Base-by-base conservation (phyloP, 2,888 invertebrate species). In the Spicauda simplicius region DNA sequence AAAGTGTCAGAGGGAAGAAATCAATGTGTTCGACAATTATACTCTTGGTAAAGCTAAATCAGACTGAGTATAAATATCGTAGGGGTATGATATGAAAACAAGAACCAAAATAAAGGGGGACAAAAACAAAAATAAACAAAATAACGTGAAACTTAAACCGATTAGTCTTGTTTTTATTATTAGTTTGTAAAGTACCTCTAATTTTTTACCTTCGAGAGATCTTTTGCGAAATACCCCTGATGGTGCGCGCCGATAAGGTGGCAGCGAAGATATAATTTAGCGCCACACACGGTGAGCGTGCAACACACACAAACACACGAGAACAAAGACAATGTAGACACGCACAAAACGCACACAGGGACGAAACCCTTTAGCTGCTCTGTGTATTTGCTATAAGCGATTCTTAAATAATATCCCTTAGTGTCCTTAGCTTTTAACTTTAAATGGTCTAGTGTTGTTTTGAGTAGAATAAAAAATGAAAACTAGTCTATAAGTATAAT, bases 211-310 rank as follows among this genome's bases (percentile, higher is more conserved):
- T 97, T 97, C 97, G 96, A 97, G 97, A 96, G 97, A 97, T 97
- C 97, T 97, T 97, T 97, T 97, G 97, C 97, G 97, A 97, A 97
- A 97, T 96, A 97, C 97, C 96, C 97, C 97, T 97, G 93, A 85
- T 86, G 92, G 88, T 86, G 90, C 87, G 86, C 91, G 92, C 87
- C 90, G 92, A 87, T 85, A 72, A 89, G 88, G 77, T 86, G 90
- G 91, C 88, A 90, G 91, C 91, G 88, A 83, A 50, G 66, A 20
- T 61, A 85, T 85, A 81, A 86, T 86, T 81, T 90, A 89, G 92
- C 91, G 93, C 91, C 92, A 88, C 86, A 91, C 89, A 92, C 88
- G 93, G 93, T 91, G 92, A 92, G 93, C 93, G 93, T 93, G 93
- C 93, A 93, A 93, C 92, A 92, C 92, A 93, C 93, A 93, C 93